Conservation (phyloP, 2,113 vertebrate genomes). For the Felis chaus region DNA sequence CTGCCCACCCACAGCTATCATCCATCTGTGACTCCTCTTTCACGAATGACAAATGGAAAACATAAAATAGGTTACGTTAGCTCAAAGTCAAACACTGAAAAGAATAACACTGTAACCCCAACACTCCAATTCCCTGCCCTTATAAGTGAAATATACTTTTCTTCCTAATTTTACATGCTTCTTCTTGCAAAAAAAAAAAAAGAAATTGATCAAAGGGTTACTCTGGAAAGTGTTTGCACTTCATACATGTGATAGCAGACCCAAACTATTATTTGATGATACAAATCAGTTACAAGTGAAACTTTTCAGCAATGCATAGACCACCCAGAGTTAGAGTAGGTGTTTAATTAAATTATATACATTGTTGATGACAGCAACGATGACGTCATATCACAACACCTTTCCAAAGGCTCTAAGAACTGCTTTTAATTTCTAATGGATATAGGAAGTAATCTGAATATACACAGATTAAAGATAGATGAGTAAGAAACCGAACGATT, state of each 20-base stretch:
- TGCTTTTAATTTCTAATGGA: slow-evolving; percentile 29
- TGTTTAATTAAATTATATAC: not conserved
- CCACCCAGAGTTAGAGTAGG: not conserved
- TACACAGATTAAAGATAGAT: not conserved
- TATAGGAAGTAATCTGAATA: not conserved
- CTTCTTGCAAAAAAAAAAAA: not conserved
- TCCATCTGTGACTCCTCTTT: not conserved
- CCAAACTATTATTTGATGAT: not conserved
- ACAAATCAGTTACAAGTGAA: not conserved
- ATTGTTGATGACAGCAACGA: not conserved
- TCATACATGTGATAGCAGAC: not conserved
- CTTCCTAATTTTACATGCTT: not conserved
- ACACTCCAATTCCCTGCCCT: not conserved
- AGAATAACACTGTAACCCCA: not conserved
- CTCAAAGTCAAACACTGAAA: not conserved
- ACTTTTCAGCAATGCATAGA: not conserved
- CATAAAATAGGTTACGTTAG: not conserved
- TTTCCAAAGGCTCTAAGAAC: not conserved
- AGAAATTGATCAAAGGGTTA: not conserved
- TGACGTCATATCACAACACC: slow-evolving; percentile 22
- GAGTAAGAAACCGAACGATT: slow-evolving; percentile 27
- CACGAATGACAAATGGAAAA: not conserved
- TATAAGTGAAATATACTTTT: not conserved
- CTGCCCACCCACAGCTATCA: not conserved
- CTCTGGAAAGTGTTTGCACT: not conserved